Percentiles rank a stretch among this genome's conserved stretches.
Conservation (phyloP, 2,797 vertebrate genomes). For the Hephaestus fuliginosus region DNA sequence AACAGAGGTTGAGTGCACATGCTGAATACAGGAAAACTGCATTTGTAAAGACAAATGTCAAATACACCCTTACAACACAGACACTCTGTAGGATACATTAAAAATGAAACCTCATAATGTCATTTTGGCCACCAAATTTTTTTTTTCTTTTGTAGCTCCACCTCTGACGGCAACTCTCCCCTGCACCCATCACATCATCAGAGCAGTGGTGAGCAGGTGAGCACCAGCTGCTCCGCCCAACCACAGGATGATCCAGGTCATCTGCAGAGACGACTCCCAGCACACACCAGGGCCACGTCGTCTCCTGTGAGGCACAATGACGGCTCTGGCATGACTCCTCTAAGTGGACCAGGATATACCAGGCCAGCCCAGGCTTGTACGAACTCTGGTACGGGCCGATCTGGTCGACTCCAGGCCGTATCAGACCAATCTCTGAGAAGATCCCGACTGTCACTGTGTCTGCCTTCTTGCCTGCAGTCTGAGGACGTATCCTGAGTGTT, state of each 20-base stretch:
- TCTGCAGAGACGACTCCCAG: background rate
- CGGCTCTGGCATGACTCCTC: background rate
- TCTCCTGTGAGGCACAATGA: background rate
- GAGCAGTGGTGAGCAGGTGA: conserved; percentile 7
- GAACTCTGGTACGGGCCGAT: background rate
- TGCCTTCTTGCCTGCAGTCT: conserved; percentile 66
- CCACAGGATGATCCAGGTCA: background rate
- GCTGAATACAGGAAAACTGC: background rate
- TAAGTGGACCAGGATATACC: background rate
- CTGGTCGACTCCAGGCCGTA: background rate
- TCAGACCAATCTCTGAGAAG: conserved; percentile 29
- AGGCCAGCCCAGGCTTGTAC: background rate
- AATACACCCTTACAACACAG: too few species aligned
- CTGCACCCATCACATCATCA: conserved; percentile 17
- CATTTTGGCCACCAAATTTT: rapidly evolving
- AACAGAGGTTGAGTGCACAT: background rate
- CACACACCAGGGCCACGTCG: background rate
- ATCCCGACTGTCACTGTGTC: conserved; percentile 54
- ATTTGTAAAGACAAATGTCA: background rate
- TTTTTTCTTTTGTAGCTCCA: conserved; percentile 38
- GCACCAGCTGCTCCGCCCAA: background rate
- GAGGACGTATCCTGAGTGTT: conserved; percentile 36
- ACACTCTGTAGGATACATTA: background rate
- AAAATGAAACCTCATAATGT: background rate
- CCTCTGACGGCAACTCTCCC: conserved; percentile 40